Evolutionary conservation across 2,888 invertebrate genomes (phyloP), one percentile per base, ranked within the genome.

Genomic region (Galerucella calmariensis): DNA sequence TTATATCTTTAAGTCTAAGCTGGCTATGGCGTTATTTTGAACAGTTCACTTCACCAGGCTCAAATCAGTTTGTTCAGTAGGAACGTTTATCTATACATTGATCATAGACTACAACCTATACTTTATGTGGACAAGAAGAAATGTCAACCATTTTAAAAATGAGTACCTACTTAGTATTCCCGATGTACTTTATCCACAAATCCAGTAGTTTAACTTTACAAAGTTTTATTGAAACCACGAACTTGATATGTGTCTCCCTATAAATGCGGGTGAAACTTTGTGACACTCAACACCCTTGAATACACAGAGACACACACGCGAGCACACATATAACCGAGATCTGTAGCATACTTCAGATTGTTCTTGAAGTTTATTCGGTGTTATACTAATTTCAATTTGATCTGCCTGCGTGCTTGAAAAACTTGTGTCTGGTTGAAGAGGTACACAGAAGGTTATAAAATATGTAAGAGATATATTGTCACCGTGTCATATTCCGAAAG

Each of bases 291-390:
- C 63, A 65, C 63, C 16, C 63, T 11, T 20, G 46, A 46, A 41
- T 44, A 46, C 16, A 20, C 9, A 56, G 56, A 59, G 46, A 71
- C 53, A 63, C 58, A 71, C 65, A 58, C 65, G 58, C 71, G 56
- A 16, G 46, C 58, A 27, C 63, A 41, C 69, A 65, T 65, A 56
- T 44, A 41, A 62, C 27, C 27, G 69, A 65, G 70, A 63, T 71
- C 56, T 71, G 71, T 65, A 71, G 71, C 41, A 71, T 66, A 65
- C 65, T 65, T 69, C 69, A 69, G 24, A 69, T 69, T 69, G 69
- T 69, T 69, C 16, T 24, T 11, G 16, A 65, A 65, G 63, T 65
- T 65, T 65, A 65, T 65, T 44, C 46, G 35, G 16, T 27, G 58
- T 62, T 62, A 41, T 12, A 62, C 63, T 46, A 65, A 65, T 65